Conservation (phyloP, 2,797 vertebrate genomes). For the Amblyraja radiata region DNA sequence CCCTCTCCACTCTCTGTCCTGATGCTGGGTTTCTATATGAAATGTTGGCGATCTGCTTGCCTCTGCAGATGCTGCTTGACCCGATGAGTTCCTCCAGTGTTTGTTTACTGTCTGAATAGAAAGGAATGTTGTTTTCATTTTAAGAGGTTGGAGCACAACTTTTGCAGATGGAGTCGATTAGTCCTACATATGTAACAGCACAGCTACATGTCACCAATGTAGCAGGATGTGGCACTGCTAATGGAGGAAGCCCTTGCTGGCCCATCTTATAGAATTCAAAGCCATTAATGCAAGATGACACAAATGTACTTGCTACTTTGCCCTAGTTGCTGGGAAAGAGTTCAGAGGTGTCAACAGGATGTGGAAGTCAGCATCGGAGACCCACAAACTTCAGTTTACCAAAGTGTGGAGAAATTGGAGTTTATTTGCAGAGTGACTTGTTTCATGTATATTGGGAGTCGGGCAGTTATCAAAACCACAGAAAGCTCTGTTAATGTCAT, state of each 20-base stretch:
- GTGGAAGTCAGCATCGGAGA: constrained; percentile 18
- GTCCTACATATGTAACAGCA: not conserved
- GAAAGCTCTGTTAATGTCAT: not conserved
- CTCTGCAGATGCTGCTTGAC: no score
- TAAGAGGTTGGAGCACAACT: not conserved
- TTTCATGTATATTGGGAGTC: not conserved
- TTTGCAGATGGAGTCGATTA: not conserved
- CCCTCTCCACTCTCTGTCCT: no score
- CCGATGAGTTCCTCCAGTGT: no score
- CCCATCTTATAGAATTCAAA: constrained; percentile 27
- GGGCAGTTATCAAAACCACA: not conserved
- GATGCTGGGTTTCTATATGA: no score
- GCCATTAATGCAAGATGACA: not conserved
- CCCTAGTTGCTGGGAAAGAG: constrained; percentile 14
- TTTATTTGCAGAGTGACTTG: not conserved
- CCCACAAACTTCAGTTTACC: not conserved
- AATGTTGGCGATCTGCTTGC: no score
- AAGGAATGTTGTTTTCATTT: not conserved
- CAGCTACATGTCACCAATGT: not conserved
- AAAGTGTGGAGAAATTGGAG: not conserved
- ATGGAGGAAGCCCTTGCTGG: constrained; percentile 25
- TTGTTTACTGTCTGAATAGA: no score
- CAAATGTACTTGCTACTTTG: not conserved
- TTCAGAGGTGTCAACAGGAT: constrained; percentile 7
- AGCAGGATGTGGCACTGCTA: constrained; percentile 31